Percentiles rank a stretch among this genome's conserved stretches.
phyloP scores from a whole-genome alignment of 2,888 invertebrate species.

The Acrobasis suavella region DNA sequence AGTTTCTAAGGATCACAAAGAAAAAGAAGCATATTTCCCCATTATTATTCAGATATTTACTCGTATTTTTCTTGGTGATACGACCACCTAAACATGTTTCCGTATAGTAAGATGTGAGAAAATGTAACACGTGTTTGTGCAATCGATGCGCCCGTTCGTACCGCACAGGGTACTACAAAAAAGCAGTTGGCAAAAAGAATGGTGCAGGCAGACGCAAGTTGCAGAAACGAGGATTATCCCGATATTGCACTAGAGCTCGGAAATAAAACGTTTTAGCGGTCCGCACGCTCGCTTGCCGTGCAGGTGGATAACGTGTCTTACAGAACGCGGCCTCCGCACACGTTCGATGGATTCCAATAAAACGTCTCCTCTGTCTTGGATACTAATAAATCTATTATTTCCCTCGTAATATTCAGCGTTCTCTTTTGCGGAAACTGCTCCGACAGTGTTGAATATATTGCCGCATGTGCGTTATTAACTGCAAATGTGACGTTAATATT shows the following conservation, averaged over 20 bases:
- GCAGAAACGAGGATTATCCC: conserved; percentile 59
- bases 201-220: conserved; percentile 43
- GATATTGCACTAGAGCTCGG: conserved; percentile 50
- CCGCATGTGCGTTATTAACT: not conserved
- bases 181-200: conserved; percentile 38
- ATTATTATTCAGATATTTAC: too few relatives aligned
- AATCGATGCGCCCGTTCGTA: conserved; percentile 39
- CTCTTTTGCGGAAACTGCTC: conserved; percentile 3
- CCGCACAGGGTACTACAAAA: conserved; percentile 18
- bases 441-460: conserved; percentile 1
- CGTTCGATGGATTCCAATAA: conserved; percentile 31
- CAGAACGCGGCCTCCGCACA: conserved; percentile 28
- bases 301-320: conserved; percentile 51
- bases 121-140: conserved; percentile 40
- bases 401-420: conserved; percentile 12
- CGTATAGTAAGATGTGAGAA: conserved; percentile 2
- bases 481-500: conserved; percentile 8
- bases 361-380: conserved; percentile 1
- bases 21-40: too few relatives aligned
- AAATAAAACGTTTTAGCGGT: conserved; percentile 52
- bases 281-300: conserved; percentile 37
- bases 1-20: too few relatives aligned
- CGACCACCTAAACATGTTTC: too few relatives aligned
- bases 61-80: too few relatives aligned
- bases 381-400: conserved; percentile 23